phyloP scores from a whole-genome alignment of 2,113 vertebrate genomes.

The Ochotona princeps region DNA sequence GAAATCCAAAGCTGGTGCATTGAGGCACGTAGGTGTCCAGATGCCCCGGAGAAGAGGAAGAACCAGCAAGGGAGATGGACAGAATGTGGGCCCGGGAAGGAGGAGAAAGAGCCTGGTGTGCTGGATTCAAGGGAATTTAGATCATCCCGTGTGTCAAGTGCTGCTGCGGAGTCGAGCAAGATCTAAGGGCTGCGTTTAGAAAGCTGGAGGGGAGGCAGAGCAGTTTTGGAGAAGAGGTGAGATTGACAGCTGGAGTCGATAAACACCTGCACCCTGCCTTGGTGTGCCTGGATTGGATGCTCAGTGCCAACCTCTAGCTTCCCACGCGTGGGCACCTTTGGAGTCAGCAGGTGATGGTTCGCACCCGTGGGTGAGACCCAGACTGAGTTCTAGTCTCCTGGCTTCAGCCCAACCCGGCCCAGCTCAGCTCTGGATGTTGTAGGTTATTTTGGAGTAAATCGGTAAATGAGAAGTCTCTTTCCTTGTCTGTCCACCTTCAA shows the following conservation, averaged over 20 bases:
- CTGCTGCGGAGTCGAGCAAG: not conserved
- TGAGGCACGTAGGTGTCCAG: not conserved
- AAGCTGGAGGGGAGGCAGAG: not conserved
- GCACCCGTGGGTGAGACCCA: no score
- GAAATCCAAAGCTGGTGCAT: not conserved
- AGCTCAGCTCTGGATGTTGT: no score
- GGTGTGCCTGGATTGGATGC: no score
- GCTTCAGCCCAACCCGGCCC: no score
- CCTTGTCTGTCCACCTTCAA: no score
- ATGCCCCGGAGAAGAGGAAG: not conserved
- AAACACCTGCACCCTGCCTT: not conserved
- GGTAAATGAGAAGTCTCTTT: no score
- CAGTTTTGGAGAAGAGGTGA: not conserved
- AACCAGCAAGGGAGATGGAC: not conserved
- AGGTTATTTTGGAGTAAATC: no score
- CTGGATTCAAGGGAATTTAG: not conserved
- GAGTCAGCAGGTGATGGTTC: no score
- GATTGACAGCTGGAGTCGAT: rapidly evolving
- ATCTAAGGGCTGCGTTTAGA: not conserved
- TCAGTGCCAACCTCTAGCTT: no score
- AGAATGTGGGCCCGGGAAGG: not conserved
- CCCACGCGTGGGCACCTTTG: no score
- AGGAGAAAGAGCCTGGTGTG: no score
- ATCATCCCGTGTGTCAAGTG: not conserved
- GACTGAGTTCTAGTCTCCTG: no score